Conservation (phyloP, 2,888 invertebrate genomes). For the Caenorhabditis virilis region DNA sequence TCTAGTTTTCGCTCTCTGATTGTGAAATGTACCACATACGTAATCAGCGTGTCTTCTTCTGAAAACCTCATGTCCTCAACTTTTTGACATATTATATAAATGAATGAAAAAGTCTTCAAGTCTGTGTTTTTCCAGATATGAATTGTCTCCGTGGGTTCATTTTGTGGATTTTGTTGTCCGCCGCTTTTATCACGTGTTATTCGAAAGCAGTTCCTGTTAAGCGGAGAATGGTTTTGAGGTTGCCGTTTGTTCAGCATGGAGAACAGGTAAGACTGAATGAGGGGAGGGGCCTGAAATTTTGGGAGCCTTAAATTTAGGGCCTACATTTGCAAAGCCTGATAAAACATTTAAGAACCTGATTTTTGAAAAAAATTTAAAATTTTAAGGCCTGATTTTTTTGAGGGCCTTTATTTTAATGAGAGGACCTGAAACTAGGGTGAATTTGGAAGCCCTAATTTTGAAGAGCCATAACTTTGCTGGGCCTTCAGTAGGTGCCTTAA, state of each 20-base stretch:
- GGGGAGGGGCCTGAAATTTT: too few relatives aligned
- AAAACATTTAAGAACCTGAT: too few relatives aligned
- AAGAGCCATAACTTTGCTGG: too few relatives aligned
- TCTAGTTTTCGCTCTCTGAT: background rate
- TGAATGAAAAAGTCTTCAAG: too few relatives aligned
- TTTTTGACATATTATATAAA: background rate
- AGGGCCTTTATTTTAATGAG: too few relatives aligned
- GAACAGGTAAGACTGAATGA: background rate
- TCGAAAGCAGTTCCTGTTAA: slow-evolving; percentile 24
- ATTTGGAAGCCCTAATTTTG: too few relatives aligned
- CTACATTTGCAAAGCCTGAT: too few relatives aligned
- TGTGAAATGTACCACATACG: background rate
- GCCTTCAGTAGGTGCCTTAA: too few relatives aligned
- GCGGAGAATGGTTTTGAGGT: slow-evolving; percentile 29
- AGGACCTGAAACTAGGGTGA: too few relatives aligned
- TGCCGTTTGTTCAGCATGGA: slow-evolving; percentile 30
- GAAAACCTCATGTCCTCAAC: background rate
- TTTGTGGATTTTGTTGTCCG: slow-evolving; percentile 25
- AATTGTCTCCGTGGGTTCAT: slow-evolving; percentile 29
- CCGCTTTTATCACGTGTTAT: slow-evolving; percentile 23
- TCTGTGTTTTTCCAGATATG: slow-evolving; percentile 13
- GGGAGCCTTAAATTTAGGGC: too few relatives aligned
- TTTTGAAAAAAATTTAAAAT: too few relatives aligned
- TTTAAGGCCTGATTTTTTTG: too few relatives aligned
- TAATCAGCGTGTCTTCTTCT: background rate